Base-by-base conservation (phyloP, 2,888 invertebrate species). In the Cephus nigrinus region DNA sequence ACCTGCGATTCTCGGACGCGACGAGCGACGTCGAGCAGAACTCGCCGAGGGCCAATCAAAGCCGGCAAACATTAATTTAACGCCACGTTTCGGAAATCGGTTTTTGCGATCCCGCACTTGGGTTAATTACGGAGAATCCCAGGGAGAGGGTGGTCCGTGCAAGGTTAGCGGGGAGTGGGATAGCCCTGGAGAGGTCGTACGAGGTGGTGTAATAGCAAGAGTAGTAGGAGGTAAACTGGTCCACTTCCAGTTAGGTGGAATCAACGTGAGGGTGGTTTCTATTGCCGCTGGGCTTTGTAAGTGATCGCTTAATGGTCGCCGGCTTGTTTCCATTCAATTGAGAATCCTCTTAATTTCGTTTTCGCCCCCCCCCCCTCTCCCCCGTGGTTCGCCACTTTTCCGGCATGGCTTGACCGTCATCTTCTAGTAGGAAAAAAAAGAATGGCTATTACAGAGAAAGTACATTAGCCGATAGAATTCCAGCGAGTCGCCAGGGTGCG, bases 41-140 rank as follows among this genome's bases (percentile, higher is more conserved):
- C 75, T 23, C 79, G 81, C 83, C 81, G 82, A 80, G 80, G 82
- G 83, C 84, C 89, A 89, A 89, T 88, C 89, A 87, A 84, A 86
- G 83, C 84, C 83, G 79, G 85, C 85, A 85, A 89, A 88, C 88
- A 87, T 89, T 89, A 89, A 89, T 89, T 89, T 88, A 89, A 89
- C 89, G 88, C 87, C 85, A 88, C 86, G 86, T 88, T 87, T 85
- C 85, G 87, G 87, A 86, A 87, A 88, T 88, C 85, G 87, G 86
- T 88, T 89, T 89, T 89, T 89, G 84, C 86, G 83, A 84, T 86
- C 82, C 85, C 81, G 78, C 81, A 82, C 85, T 85, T 80, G 83
- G 84, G 82, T 86, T 87, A 86, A 88, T 88, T 87, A 86, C 85
- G 81, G 78, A 75, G 77, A 81, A 76, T 78, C 76, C 73, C 76